Percentiles rank a stretch among this genome's conserved stretches.
Conservation (phyloP, 2,113 vertebrate genomes). For the Danio rerio region GRCz12tu NC_133192.1:30477001-30477500, state of each 20-base stretch:
- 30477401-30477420: background rate
- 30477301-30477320: background rate
- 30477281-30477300: conserved; percentile 29
- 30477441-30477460: conserved; percentile 23
- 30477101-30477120: conserved; percentile 21
- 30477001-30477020: conserved; percentile 63
- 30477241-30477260: conserved; percentile 1
- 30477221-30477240: conserved; percentile 79
- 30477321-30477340: background rate
- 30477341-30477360: background rate
- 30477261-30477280: background rate
- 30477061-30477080: conserved; percentile 13
- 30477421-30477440: conserved; percentile 5
- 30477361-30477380: conserved; percentile 6
- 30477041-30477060: conserved; percentile 30
- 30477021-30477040: conserved; percentile 67
- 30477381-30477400: background rate
- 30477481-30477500: conserved; percentile 26
- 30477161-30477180: conserved; percentile 54
- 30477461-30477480: conserved; percentile 24
- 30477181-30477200: conserved; percentile 64
- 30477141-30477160: conserved; percentile 46
- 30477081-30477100: background rate
- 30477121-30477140: conserved; percentile 45
- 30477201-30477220: conserved; percentile 76